Evolutionary conservation across 2,113 vertebrate species (phyloP), one percentile per base, ranked within the genome.

Genomic region (Petaurus breviceps): DNA sequence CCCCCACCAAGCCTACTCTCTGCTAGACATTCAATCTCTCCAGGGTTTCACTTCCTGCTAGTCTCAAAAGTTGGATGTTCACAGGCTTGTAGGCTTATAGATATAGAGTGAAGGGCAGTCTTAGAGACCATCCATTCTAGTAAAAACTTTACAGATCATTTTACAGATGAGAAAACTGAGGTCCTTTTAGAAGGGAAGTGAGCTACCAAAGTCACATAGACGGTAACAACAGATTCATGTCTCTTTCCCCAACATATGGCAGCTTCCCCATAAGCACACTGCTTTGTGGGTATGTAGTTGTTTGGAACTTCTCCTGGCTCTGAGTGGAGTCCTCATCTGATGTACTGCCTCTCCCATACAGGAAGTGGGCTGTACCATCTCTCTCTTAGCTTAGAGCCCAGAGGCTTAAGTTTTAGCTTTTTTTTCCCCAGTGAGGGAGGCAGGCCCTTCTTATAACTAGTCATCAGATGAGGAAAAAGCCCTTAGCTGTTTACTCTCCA

Each of bases 91-190:
- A n/a, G 31, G 31, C 31, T 37, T 68, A 77, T 8, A 22, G 68
- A 77, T 43, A 14, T n/a, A n/a, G 37, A 84, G n/a, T 43, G 5
- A 84, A 84, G 16, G 23, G 37, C 43, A 7, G 22, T 84, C 5
- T 84, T 84, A 84, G 68, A 84, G 16, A 22, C n/a, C 37, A 84
- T 84, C n/a, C 37, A 84, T 43, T 23, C 68, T 37, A 52, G 52
- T 2, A 52, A 52, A 52, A 52, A 52, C 19, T 52, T 52, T 52
- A 52, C 52, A 84, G 68, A 6, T 43, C 16, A 43, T 14, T 94
- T 92, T 52, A 90, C 46, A 93, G 90, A 93, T 43, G 93, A 57
- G 23, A n/a, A 54, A 54, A 68, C n/a, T 22, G 46, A 95, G 46
- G 55, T 43, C 57, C 26, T 84, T 77, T 10, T 26, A 51, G 31